These are phyloP conservation scores for Pangasius sanitwongsei DNA, from an alignment of 2,797 vertebrate genomes.

Conservation along the genomic window DNA sequence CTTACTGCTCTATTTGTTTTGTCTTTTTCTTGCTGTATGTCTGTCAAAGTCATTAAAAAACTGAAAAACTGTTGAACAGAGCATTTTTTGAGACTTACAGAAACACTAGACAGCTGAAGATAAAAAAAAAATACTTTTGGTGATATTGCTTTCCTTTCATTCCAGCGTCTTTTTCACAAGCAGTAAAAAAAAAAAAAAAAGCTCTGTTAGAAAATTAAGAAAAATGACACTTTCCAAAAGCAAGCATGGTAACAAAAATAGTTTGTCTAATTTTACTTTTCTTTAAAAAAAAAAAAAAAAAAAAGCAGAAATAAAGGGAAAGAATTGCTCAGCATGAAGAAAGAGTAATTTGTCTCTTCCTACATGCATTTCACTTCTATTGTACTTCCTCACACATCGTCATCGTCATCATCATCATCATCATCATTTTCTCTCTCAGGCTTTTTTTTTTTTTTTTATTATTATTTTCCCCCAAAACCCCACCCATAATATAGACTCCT, in stretches of 20 bases:
- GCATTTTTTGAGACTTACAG: neutral
- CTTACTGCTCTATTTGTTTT: neutral
- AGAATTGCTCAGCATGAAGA: neutral
- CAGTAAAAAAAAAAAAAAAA: neutral
- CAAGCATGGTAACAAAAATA: constrained; percentile 51
- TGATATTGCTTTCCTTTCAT: constrained; percentile 42
- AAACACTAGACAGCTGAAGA: neutral
- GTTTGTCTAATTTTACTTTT: constrained; percentile 34
- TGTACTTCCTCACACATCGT: constrained; percentile 32
- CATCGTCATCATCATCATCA: neutral
- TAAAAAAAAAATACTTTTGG: constrained; percentile 33
- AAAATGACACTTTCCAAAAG: constrained; percentile 34
- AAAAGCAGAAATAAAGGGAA: constrained; percentile 20
- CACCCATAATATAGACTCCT: constrained; percentile 58
- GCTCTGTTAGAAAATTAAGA: constrained; percentile 28
- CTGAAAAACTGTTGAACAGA: neutral
- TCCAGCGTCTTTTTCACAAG: constrained; percentile 25
- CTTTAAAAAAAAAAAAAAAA: neutral
- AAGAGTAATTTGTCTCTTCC: constrained; percentile 2
- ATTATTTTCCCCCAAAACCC: constrained; percentile 22
- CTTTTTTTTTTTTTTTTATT: neutral
- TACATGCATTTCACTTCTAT: constrained; percentile 17
- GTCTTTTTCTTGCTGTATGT: neutral
- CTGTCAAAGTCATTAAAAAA: neutral
- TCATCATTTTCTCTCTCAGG: constrained; percentile 12